These are phyloP conservation scores for Eilema sororculum DNA, from an alignment of 2,888 invertebrate species.

Conservation along the genomic window DNA sequence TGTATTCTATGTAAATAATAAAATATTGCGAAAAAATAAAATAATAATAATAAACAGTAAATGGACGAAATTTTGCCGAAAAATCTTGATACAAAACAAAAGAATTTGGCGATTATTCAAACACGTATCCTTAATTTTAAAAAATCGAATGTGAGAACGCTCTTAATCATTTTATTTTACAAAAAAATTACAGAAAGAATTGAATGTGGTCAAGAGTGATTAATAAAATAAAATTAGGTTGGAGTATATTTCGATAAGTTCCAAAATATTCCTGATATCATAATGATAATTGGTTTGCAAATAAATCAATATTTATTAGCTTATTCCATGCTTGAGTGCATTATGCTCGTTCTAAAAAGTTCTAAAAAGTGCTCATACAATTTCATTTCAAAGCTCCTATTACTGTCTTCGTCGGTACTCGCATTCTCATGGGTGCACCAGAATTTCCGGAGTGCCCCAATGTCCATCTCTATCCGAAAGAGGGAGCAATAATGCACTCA, in stretches of 20 bases:
- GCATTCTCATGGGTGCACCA: no score
- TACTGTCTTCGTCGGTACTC: no score
- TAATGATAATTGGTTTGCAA: no score
- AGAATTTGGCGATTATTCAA: not conserved
- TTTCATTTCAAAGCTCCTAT: no score
- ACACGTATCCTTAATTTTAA: not conserved
- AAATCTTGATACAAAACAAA: not conserved
- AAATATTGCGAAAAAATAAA: not conserved
- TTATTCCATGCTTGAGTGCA: not conserved
- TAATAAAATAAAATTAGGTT: not conserved
- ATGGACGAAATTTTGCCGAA: conserved; percentile 1
- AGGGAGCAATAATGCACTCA: not conserved
- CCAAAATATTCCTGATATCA: not conserved
- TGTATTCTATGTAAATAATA: not conserved
- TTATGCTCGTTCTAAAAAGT: not conserved
- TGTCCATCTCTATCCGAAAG: not conserved
- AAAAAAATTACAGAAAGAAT: no score
- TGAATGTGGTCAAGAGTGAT: no score
- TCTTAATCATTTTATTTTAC: no score
- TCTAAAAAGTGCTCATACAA: no score
- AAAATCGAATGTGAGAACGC: no score
- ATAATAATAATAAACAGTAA: not conserved
- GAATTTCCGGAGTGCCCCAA: no score
- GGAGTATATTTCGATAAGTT: not conserved
- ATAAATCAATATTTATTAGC: no score